Conservation (phyloP, 2,797 vertebrate genomes). For the Kryptopterus vitreolus region DNA sequence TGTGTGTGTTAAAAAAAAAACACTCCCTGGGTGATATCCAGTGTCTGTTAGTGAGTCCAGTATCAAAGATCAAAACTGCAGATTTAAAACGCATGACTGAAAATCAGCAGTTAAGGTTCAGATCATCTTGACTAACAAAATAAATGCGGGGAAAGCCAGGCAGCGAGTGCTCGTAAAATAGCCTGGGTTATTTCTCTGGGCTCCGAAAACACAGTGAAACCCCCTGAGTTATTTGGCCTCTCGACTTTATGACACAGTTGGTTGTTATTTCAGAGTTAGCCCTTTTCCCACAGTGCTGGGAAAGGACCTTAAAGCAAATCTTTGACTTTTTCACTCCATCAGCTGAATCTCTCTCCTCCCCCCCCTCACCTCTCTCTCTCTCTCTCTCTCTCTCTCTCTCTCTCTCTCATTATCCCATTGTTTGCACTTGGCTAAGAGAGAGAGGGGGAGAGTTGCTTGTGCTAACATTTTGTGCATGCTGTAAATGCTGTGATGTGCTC, state of each 20-base stretch:
- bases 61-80: conserved; percentile 45
- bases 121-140: conserved; percentile 49
- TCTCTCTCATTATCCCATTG: conserved; percentile 45
- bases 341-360: conserved; percentile 28
- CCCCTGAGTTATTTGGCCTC: conserved; percentile 48
- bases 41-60: conserved; percentile 11
- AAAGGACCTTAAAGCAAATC: conserved; percentile 54
- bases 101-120: conserved; percentile 47
- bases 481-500: conserved; percentile 55
- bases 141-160: conserved; percentile 46
- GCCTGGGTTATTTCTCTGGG: conserved; percentile 43
- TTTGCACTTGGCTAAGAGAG: conserved; percentile 36
- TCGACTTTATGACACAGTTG: conserved; percentile 49
- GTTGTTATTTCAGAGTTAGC: conserved; percentile 57
- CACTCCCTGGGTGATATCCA: conserved; percentile 39
- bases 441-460: conserved; percentile 39
- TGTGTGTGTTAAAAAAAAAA: conserved; percentile 22
- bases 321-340: conserved; percentile 49
- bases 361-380: neutral
- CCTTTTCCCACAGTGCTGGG: conserved; percentile 53
- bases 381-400: neutral
- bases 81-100: conserved; percentile 36
- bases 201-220: conserved; percentile 40
- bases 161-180: conserved; percentile 49
- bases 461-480: conserved; percentile 49